phyloP scores from a whole-genome alignment of 2,888 invertebrate species.

The Oscheius myriophilus region DNA sequence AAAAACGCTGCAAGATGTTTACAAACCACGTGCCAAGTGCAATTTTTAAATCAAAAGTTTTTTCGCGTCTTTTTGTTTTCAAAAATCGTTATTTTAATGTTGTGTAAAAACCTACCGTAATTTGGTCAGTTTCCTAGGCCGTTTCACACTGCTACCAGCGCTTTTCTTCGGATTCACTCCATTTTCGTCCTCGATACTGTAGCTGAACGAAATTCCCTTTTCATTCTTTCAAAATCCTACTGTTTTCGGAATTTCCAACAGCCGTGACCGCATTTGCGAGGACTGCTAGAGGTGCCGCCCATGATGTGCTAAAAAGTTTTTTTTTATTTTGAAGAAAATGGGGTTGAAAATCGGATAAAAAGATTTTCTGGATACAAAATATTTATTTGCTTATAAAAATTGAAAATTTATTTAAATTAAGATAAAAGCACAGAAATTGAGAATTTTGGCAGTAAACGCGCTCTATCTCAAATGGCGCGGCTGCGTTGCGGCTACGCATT shows the following conservation, averaged over 20 bases:
- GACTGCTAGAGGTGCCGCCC: constrained; percentile 26
- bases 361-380: too few relatives aligned
- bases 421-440: neutral
- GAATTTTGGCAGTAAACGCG: too few relatives aligned
- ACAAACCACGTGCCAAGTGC: too few relatives aligned
- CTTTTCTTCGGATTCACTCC: constrained; percentile 19
- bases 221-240: constrained; percentile 2
- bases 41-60: too few relatives aligned
- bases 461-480: too few relatives aligned
- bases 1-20: too few relatives aligned
- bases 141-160: neutral
- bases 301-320: constrained; percentile 25
- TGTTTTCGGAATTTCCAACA: constrained; percentile 29
- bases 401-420: neutral
- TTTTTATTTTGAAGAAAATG: constrained; percentile 15
- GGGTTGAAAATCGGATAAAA: neutral
- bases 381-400: too few relatives aligned
- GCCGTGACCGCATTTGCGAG: constrained; percentile 26
- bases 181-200: constrained; percentile 24
- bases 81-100: too few relatives aligned
- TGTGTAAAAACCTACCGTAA: constrained; percentile 13
- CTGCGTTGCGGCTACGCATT: too few relatives aligned
- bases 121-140: constrained; percentile 18
- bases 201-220: constrained; percentile 15
- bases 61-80: too few relatives aligned